A percentile compares a stretch with the other conserved stretches of the same genome.
Evolutionary conservation across 2,797 vertebrate genomes (phyloP).

Genomic region (Etheostoma perlongum): DNA sequence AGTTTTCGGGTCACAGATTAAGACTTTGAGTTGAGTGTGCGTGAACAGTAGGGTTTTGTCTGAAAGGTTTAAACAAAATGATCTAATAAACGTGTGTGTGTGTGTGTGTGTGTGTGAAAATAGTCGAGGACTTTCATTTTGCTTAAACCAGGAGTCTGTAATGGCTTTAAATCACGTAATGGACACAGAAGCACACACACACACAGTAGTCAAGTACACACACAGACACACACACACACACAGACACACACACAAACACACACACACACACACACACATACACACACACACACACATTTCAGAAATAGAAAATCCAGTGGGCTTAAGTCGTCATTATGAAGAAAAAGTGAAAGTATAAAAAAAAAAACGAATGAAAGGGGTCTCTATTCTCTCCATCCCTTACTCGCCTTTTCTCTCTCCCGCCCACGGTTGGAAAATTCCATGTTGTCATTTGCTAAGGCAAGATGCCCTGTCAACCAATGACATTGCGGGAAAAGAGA

Average conservation of each 20-base stretch:
- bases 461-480: conserved; percentile 80
- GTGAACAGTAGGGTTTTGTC: conserved; percentile 59
- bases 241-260: conserved; percentile 39
- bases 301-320: conserved; percentile 81
- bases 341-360: conserved; percentile 79
- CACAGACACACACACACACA: conserved; percentile 22
- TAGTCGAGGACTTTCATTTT: conserved; percentile 64
- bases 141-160: conserved; percentile 66
- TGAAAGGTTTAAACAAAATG: conserved; percentile 53
- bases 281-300: conserved; percentile 24
- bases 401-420: conserved; percentile 72
- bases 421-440: conserved; percentile 87
- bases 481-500: conserved; percentile 55
- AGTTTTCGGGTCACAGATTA: conserved; percentile 23
- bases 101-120: conserved; percentile 9
- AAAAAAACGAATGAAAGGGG: conserved; percentile 80
- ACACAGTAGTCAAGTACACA: conserved; percentile 30
- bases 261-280: conserved; percentile 5
- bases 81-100: conserved; percentile 58
- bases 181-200: conserved; percentile 50
- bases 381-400: conserved; percentile 78
- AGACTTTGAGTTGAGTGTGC: conserved; percentile 12
- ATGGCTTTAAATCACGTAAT: conserved; percentile 72
- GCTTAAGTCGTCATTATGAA: conserved; percentile 81
- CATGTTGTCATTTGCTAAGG: conserved; percentile 86